phyloP scores from a whole-genome alignment of 2,113 vertebrate genomes.

The Chrysochloris asiatica region DNA sequence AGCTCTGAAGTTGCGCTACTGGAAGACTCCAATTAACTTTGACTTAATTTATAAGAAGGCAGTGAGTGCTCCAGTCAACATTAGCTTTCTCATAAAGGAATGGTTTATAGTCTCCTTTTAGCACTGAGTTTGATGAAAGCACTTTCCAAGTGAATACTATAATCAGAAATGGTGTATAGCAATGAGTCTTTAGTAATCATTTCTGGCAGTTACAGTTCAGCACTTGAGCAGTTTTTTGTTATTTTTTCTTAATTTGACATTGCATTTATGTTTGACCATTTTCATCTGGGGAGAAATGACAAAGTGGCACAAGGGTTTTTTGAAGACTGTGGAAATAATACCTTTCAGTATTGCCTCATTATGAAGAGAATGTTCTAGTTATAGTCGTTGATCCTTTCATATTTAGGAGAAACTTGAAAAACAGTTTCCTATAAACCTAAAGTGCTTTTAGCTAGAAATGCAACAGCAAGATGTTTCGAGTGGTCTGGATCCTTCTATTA shows the following conservation, averaged over 20 bases:
- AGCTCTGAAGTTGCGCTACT: background rate
- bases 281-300: constrained; percentile 27
- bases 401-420: constrained; percentile 47
- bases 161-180: constrained; percentile 56
- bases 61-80: background rate
- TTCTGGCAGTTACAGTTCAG: background rate
- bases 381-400: constrained; percentile 35
- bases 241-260: constrained; percentile 40
- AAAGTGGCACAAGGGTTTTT: background rate
- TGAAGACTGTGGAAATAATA: constrained; percentile 18
- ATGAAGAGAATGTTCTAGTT: constrained; percentile 38
- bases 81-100: background rate
- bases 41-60: background rate
- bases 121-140: background rate
- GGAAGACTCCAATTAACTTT: background rate
- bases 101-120: constrained; percentile 42
- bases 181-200: constrained; percentile 46
- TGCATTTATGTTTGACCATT: constrained; percentile 46
- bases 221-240: background rate
- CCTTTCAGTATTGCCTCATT: constrained; percentile 45
- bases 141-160: background rate
- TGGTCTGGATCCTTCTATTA: background rate
- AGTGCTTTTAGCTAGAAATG: constrained; percentile 13
- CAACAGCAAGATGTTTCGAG: constrained; percentile 1
- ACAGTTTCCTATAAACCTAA: constrained; percentile 43